Conservation (phyloP, 2,888 invertebrate species). For the Camponotus fellah region DNA sequence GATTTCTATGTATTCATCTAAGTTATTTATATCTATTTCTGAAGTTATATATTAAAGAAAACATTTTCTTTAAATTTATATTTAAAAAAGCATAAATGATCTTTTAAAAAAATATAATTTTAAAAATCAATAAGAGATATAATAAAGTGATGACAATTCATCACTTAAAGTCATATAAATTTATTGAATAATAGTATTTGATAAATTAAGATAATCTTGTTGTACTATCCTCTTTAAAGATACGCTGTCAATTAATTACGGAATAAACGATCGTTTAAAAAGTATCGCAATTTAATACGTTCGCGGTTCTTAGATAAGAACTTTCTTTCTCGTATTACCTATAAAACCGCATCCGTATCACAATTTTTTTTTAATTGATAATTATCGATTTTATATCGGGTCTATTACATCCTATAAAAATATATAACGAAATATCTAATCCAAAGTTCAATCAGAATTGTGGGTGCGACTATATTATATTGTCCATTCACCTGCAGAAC, state of each 20-base stretch:
- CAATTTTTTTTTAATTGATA: not conserved
- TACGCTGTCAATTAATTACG: not conserved
- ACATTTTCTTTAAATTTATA: not conserved
- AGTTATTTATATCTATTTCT: not conserved
- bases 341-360: not conserved
- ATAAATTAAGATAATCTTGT: not conserved
- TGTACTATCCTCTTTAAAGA: not conserved
- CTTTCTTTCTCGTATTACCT: constrained; percentile 24
- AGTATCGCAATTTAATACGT: not conserved
- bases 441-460: constrained; percentile 4
- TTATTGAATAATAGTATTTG: not conserved
- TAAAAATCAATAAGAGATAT: not conserved
- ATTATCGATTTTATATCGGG: not conserved
- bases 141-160: constrained; percentile 2
- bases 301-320: constrained; percentile 24
- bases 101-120: not conserved
- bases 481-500: not conserved
- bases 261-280: constrained; percentile 16
- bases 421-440: not conserved
- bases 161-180: no score
- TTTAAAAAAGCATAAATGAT: not conserved
- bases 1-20: not conserved
- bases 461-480: not conserved
- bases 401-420: not conserved
- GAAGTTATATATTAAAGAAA: not conserved